Evolutionary conservation across 2,797 vertebrate species (phyloP), one percentile per base, ranked within the genome.

Genomic region (Champsocephalus esox): DNA sequence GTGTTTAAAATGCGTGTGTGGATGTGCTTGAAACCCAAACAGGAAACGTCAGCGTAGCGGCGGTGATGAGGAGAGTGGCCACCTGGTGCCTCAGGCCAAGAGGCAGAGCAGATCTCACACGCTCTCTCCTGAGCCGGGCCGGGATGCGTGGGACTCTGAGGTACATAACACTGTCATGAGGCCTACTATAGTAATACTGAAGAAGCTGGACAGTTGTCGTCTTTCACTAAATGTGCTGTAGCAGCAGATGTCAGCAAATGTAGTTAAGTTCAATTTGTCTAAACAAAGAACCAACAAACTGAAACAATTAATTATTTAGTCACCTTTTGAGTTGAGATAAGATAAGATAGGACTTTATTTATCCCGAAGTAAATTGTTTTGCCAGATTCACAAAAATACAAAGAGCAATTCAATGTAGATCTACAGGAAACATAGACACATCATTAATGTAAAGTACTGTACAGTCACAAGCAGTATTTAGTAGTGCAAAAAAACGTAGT

Each of bases 1-100:
- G 3, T 34, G 3, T 69, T 52, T 52, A 63, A 13, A 17, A 19
- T 21, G 9, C 2, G 2, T 28, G 51, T 38, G 8, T 75, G 2
- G 72, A 6, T 46, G 16, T 38, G n/a, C 16, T 41, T 9, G 32
- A 4, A 34, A 12, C 9, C 41, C 7, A 4, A 69, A 63, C 67
- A 96, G 96, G 93, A 99, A 99, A 90, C 96, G 98, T 72, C 96
- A 94, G 80, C 95, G 94, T 83, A 96, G 95, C 72, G 95, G 95
- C 62, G 94, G 60, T 44, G 95, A 98, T 72, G 96, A 97, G 17
- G 96, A 97, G 10, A 96, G 75, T 61, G 87, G 90, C 77, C 95
- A 96, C 34, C 88, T 93, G 73, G 91, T 96, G 66, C 97, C 96
- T 1, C 96, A 96, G 85, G 95, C 94, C 79, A 99, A 99, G 68